Conservation (phyloP, 1,140 invertebrate species). For the Drosophila ananassae region DNA sequence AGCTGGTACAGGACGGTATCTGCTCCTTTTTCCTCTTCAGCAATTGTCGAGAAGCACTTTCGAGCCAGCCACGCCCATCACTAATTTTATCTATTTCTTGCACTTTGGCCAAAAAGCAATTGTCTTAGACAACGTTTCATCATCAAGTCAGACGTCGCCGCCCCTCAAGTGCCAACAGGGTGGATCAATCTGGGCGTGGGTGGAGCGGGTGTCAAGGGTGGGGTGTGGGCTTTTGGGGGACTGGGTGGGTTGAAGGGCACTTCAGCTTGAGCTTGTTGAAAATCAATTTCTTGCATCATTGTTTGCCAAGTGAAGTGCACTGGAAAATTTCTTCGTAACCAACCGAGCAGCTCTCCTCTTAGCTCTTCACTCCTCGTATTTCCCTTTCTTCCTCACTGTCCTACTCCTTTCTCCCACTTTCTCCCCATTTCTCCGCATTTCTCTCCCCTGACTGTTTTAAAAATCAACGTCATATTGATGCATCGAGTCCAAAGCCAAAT, state of each 20-base stretch:
- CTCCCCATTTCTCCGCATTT: background rate
- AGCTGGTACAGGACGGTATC: background rate
- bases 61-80: constrained; percentile 51
- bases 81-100: constrained; percentile 83
- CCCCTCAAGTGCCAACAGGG: constrained; percentile 54
- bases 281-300: constrained; percentile 84
- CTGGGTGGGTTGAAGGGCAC: constrained; percentile 31
- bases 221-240: background rate
- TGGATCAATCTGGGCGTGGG: constrained; percentile 7
- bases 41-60: constrained; percentile 47
- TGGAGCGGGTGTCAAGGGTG: background rate
- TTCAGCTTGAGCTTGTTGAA: constrained; percentile 77
- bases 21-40: constrained; percentile 34
- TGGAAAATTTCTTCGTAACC: constrained; percentile 77
- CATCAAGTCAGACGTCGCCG: constrained; percentile 58
- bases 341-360: constrained; percentile 43
- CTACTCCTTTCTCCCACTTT: background rate
- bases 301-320: constrained; percentile 83
- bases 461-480: constrained; percentile 81
- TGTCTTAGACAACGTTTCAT: constrained; percentile 80
- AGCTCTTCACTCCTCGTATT: background rate
- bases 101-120: constrained; percentile 79
- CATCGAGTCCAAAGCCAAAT: constrained; percentile 59
- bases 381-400: background rate
- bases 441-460: constrained; percentile 43